These are phyloP conservation scores for Lucilia sericata DNA, from an alignment of 1,140 invertebrate species.

Conservation along the genomic window DNA sequence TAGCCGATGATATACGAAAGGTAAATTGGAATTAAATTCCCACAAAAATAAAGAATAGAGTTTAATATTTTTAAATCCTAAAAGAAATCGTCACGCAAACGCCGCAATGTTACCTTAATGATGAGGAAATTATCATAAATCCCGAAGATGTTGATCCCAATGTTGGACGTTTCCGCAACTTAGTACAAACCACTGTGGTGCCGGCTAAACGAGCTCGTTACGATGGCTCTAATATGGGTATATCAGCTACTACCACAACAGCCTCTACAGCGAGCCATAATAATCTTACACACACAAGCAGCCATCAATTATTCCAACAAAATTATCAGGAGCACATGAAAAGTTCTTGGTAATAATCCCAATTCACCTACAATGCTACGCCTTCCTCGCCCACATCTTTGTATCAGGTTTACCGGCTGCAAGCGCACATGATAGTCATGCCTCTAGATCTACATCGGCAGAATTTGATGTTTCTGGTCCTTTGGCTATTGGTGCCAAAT, in stretches of 20 bases:
- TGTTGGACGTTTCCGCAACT: constrained; percentile 95
- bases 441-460: constrained; percentile 50
- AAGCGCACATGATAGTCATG: constrained; percentile 51
- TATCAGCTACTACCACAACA: neutral
- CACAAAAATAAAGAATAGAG: neutral
- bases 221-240: constrained; percentile 66
- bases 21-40: neutral
- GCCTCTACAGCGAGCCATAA: neutral
- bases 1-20: constrained; percentile 74
- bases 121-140: constrained; percentile 99
- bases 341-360: constrained; percentile 36
- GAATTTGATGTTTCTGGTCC: constrained; percentile 50
- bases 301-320: constrained; percentile 63
- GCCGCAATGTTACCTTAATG: constrained; percentile 88
- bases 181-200: constrained; percentile 93
- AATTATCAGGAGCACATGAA: constrained; percentile 38
- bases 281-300: neutral
- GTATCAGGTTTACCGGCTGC: constrained; percentile 61
- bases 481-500: constrained; percentile 73
- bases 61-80: constrained; percentile 14
- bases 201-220: constrained; percentile 75
- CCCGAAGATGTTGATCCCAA: constrained; percentile 99
- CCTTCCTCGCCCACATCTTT: constrained; percentile 58
- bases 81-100: constrained; percentile 73
- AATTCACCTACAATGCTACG: constrained; percentile 39